A percentile compares a stretch with the other conserved stretches of the same genome.
phyloP scores from a whole-genome alignment of 2,113 vertebrate species.

The Cepphus grylle region DNA sequence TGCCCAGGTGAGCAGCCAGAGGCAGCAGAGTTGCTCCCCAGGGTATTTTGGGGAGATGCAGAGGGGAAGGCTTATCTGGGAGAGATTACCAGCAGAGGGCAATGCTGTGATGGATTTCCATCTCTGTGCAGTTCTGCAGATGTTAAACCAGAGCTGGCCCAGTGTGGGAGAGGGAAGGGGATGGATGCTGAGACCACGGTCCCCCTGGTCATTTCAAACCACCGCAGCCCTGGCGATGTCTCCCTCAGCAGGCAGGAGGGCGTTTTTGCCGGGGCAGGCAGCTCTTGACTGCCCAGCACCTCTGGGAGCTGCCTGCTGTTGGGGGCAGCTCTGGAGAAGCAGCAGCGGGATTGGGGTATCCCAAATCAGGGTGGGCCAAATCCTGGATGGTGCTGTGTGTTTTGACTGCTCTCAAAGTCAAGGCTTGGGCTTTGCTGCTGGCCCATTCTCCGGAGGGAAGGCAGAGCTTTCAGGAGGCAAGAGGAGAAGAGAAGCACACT shows the following conservation, averaged over 20 bases:
- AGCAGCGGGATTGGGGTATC: fast-evolving
- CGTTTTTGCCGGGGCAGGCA: neutral
- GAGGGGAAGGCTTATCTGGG: fast-evolving
- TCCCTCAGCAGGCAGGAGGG: neutral
- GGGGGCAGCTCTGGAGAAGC: neutral
- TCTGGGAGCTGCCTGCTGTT: neutral
- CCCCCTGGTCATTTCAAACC: neutral
- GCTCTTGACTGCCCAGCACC: neutral
- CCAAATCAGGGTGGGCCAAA: neutral
- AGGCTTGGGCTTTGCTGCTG: neutral
- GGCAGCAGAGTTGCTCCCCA: fast-evolving
- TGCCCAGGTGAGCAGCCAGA: neutral
- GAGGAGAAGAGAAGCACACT: neutral
- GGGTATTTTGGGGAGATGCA: fast-evolving
- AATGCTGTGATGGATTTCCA: neutral
- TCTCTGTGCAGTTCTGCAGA: fast-evolving
- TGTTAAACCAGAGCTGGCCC: neutral
- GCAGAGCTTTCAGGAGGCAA: neutral
- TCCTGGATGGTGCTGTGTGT: neutral
- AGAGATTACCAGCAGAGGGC: constrained; percentile 34
- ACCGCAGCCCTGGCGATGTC: fast-evolving
- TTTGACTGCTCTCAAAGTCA: neutral
- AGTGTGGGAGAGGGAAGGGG: fast-evolving
- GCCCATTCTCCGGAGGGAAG: neutral
- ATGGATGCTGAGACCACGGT: fast-evolving